Evolutionary conservation across 2,797 vertebrate genomes (phyloP).

Genomic region (Artibeus jamaicensis): DNA sequence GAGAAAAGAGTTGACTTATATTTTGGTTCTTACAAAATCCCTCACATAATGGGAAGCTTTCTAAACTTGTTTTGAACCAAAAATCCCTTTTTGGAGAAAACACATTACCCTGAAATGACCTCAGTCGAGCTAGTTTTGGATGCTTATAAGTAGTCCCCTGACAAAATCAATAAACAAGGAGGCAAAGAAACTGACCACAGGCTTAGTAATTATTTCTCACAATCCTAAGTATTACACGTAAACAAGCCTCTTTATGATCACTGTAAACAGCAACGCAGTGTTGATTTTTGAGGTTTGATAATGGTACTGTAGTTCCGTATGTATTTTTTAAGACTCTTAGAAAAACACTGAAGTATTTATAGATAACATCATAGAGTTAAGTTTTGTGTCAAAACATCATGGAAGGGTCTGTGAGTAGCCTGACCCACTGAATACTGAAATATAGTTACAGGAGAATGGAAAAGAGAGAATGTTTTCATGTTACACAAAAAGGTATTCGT

Average conservation of each 20-base stretch:
- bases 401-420: neutral
- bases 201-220: conserved; percentile 52
- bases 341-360: conserved; percentile 21
- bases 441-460: neutral
- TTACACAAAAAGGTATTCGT: neutral
- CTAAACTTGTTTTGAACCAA: conserved; percentile 61
- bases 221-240: conserved; percentile 12
- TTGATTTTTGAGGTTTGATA: conserved; percentile 10
- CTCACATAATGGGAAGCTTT: conserved; percentile 2
- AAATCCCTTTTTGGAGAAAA: conserved; percentile 61
- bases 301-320: neutral
- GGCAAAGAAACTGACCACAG: conserved; percentile 45
- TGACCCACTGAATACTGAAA: neutral
- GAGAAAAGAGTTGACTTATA: neutral
- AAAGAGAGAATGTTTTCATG: neutral
- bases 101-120: conserved; percentile 63
- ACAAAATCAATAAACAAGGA: conserved; percentile 51
- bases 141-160: conserved; percentile 51
- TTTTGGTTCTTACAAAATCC: conserved; percentile 42
- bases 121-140: conserved; percentile 52
- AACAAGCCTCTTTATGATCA: conserved; percentile 13
- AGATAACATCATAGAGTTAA: neutral
- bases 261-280: neutral
- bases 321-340: neutral
- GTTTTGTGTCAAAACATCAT: neutral